phyloP scores from a whole-genome alignment of 2,797 vertebrate species.

The Peromyscus aztecus region DNA sequence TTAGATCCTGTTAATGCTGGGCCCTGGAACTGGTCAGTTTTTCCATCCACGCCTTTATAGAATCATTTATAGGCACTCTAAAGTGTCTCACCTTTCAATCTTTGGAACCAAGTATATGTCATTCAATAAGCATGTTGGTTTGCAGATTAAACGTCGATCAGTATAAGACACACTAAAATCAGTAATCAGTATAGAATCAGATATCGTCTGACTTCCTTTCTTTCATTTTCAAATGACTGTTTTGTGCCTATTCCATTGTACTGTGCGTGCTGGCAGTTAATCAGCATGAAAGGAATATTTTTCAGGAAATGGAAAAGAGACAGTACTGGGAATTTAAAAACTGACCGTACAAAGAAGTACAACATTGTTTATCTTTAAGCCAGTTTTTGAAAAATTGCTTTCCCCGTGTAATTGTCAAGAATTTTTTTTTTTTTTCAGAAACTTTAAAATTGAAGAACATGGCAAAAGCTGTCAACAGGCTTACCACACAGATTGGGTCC shows the following conservation, averaged over 20 bases:
- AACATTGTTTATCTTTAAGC: constrained; percentile 31
- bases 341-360: neutral
- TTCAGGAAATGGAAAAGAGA: constrained; percentile 53
- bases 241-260: neutral
- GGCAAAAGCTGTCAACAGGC: constrained; percentile 43
- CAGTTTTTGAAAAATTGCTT: constrained; percentile 66
- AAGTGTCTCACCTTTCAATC: neutral
- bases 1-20: neutral
- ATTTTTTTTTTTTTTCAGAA: neutral
- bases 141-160: constrained; percentile 17
- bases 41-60: neutral
- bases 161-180: neutral
- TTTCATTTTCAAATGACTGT: constrained; percentile 43
- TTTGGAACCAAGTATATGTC: neutral
- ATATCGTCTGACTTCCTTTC: neutral
- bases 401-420: constrained; percentile 26
- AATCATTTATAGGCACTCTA: neutral
- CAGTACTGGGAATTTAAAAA: constrained; percentile 20
- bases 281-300: constrained; percentile 34
- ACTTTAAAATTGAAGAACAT: neutral
- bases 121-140: neutral
- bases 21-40: neutral
- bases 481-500: constrained; percentile 52
- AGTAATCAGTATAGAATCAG: neutral
- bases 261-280: neutral